These are phyloP conservation scores for Macrotus californicus DNA, from an alignment of 2,113 vertebrate species.

Conservation along the genomic window DNA sequence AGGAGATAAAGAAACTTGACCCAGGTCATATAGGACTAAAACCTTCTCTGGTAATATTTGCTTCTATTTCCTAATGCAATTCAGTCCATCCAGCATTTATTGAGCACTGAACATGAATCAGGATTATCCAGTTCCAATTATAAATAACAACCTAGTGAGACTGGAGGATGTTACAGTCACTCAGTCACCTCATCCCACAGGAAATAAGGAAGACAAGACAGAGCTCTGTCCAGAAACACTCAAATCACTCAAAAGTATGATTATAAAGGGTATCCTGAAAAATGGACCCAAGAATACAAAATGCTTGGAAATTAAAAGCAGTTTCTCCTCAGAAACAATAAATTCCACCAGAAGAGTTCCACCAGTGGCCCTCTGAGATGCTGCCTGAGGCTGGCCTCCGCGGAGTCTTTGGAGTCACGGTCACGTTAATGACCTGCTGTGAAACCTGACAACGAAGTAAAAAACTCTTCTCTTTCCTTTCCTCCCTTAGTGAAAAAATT, in stretches of 20 bases:
- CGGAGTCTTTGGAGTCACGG: not conserved
- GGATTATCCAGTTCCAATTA: not conserved
- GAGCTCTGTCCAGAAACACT: not conserved
- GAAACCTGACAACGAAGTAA: not conserved
- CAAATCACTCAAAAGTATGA: not conserved
- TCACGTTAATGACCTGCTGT: not conserved
- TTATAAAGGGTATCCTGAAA: not conserved
- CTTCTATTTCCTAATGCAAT: not conserved
- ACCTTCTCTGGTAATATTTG: not conserved
- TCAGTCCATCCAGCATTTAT: not conserved
- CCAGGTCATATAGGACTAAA: not conserved
- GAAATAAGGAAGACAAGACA: not conserved
- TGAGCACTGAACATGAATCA: not conserved
- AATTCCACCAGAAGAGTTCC: not conserved
- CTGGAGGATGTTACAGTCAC: not conserved
- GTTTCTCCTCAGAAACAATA: constrained; percentile 16
- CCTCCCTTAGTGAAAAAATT: not conserved
- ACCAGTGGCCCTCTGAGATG: not conserved
- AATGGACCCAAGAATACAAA: not conserved
- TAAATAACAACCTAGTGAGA: not conserved
- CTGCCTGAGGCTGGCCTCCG: not conserved
- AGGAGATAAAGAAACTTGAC: not conserved
- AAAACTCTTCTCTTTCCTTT: not conserved
- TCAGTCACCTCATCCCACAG: not conserved
- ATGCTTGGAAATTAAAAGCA: not conserved